These are phyloP conservation scores for Danio tinwini DNA, from an alignment of 2,797 vertebrate species.

Conservation along the genomic window DNA sequence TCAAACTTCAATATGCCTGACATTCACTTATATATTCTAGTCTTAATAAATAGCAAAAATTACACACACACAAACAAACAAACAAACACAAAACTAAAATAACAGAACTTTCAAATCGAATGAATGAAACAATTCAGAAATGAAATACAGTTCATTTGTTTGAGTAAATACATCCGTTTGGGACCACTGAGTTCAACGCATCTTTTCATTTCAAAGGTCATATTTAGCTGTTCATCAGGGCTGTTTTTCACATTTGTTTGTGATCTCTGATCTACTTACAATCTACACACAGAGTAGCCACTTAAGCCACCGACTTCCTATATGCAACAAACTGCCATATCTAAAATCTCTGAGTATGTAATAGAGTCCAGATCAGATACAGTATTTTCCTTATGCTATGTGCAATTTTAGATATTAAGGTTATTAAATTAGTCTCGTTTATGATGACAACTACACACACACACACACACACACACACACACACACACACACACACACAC, in stretches of 20 bases:
- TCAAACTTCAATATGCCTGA: neutral
- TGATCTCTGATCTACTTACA: constrained; percentile 50
- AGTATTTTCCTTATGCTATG: no score
- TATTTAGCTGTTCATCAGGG: constrained; percentile 51
- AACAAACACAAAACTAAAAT: no score
- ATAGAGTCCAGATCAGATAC: no score
- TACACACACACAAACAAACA: neutral
- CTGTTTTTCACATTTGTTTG: constrained; percentile 30
- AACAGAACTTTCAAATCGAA: neutral
- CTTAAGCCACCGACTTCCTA: neutral
- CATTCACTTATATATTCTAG: neutral
- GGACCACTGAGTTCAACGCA: constrained; percentile 15
- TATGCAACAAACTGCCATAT: neutral
- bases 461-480: no score
- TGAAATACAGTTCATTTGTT: neutral
- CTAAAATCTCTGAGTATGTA: neutral
- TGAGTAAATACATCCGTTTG: neutral
- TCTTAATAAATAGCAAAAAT: neutral
- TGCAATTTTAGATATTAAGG: no score
- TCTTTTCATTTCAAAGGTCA: constrained; percentile 52
- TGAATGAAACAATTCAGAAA: neutral
- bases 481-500: no score
- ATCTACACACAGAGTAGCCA: no score
- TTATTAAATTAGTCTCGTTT: no score
- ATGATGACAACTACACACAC: no score